Percentiles rank a stretch among this genome's conserved stretches.
These are phyloP conservation scores for Pelobates fuscus DNA, from an alignment of 2,113 vertebrate species.

Conservation along the genomic window DNA sequence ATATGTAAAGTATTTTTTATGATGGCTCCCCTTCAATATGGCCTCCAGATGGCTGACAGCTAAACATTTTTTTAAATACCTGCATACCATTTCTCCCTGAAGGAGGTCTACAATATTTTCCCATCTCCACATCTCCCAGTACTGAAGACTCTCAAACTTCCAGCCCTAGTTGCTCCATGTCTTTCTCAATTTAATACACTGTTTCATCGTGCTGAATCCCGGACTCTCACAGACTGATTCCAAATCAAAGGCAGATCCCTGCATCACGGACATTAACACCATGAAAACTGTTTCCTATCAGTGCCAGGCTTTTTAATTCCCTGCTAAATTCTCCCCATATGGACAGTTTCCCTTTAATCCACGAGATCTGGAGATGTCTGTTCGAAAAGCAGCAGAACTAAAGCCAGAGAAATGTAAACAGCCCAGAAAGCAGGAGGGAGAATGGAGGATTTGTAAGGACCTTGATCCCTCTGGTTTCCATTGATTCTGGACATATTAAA, in stretches of 20 bases:
- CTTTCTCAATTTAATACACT: slow-evolving; percentile 44
- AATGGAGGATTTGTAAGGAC: slow-evolving; percentile 4
- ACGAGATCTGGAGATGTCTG: slow-evolving; percentile 37
- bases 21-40: no score
- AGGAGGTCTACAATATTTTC: background rate
- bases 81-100: background rate
- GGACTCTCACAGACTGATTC: slow-evolving; percentile 34
- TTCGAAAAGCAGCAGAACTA: slow-evolving; percentile 21
- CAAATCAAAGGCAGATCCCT: slow-evolving; percentile 46
- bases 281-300: slow-evolving; percentile 49
- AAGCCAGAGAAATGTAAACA: slow-evolving; percentile 37
- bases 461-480: slow-evolving; percentile 12
- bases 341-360: slow-evolving; percentile 39
- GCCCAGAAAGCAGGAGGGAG: background rate
- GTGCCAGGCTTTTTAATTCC: slow-evolving; percentile 44
- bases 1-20: no score
- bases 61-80: background rate
- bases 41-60: no score
- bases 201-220: slow-evolving; percentile 42
- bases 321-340: slow-evolving; percentile 46
- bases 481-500: slow-evolving; percentile 36
- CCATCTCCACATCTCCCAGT: background rate
- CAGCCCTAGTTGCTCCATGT: slow-evolving; percentile 30
- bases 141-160: background rate
- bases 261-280: slow-evolving; percentile 35